Percentiles rank a stretch among this genome's conserved stretches.
Evolutionary conservation across 2,113 vertebrate genomes (phyloP).

Genomic region (Leucoraja erinaceus): DNA sequence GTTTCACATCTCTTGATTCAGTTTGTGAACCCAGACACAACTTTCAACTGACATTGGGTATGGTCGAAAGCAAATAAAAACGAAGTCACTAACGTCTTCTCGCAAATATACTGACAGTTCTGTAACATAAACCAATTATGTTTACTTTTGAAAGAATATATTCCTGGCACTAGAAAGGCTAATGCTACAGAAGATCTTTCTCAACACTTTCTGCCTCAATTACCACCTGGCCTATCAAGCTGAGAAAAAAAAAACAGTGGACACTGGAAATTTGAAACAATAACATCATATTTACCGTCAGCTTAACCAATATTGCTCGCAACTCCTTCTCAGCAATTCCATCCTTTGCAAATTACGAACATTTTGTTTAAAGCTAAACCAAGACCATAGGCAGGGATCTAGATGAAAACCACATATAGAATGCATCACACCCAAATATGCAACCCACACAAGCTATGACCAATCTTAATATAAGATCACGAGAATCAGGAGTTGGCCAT

Average conservation of each 20-base stretch:
- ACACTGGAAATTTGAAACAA: neutral
- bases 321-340: neutral
- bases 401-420: neutral
- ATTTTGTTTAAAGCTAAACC: neutral
- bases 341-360: neutral
- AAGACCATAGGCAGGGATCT: neutral
- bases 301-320: neutral
- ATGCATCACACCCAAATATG: neutral
- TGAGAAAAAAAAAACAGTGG: neutral
- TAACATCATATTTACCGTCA: neutral
- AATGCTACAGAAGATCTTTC: neutral
- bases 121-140: neutral
- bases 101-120: neutral
- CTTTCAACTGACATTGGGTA: neutral
- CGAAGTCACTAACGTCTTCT: neutral
- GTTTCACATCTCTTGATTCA: neutral
- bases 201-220: slow-evolving; percentile 2
- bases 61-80: neutral
- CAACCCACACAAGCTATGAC: slow-evolving; percentile 2
- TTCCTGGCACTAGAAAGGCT: neutral
- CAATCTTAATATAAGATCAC: neutral
- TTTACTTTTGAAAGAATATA: neutral
- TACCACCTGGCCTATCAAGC: neutral
- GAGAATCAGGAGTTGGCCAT: too few species aligned
- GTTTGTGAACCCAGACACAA: neutral